phyloP scores from a whole-genome alignment of 2,888 invertebrate genomes.

The Nomada fabriciana region DNA sequence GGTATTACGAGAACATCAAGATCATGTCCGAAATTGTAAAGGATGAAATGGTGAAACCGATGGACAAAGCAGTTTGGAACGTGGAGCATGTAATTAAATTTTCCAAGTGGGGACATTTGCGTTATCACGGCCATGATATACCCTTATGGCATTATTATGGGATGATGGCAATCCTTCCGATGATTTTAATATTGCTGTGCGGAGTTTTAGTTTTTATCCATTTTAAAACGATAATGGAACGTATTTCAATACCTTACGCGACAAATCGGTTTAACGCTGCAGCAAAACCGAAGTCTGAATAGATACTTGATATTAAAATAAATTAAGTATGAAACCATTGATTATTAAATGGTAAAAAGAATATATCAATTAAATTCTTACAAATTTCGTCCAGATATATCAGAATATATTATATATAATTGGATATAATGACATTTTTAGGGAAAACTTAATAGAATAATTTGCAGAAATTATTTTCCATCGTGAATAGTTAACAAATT shows the following conservation, averaged over 20 bases:
- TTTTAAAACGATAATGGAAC: no score
- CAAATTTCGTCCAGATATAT: no score
- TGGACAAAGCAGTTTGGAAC: slow-evolving; percentile 79
- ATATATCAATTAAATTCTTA: no score
- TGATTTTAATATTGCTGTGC: neutral
- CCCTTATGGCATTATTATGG: slow-evolving; percentile 73
- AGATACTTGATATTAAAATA: neutral
- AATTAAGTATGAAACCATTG: no score
- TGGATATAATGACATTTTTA: neutral
- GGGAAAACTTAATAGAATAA: neutral
- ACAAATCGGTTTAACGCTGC: no score
- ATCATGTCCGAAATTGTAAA: slow-evolving; percentile 73
- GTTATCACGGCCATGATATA: slow-evolving; percentile 77
- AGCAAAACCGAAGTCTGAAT: slow-evolving; percentile 2
- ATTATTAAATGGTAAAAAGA: no score
- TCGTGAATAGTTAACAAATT: neutral
- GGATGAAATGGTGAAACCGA: slow-evolving; percentile 78
- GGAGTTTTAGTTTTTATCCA: neutral
- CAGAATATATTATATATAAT: no score
- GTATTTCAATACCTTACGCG: no score
- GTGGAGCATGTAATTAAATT: slow-evolving; percentile 81
- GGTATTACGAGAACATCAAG: slow-evolving; percentile 73
- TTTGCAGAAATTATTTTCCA: neutral
- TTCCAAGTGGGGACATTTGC: slow-evolving; percentile 75
- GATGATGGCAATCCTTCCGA: neutral